Percentiles rank a stretch among this genome's conserved stretches.
Evolutionary conservation across 2,888 invertebrate species (phyloP).

Genomic region (Harmothoe impar): DNA sequence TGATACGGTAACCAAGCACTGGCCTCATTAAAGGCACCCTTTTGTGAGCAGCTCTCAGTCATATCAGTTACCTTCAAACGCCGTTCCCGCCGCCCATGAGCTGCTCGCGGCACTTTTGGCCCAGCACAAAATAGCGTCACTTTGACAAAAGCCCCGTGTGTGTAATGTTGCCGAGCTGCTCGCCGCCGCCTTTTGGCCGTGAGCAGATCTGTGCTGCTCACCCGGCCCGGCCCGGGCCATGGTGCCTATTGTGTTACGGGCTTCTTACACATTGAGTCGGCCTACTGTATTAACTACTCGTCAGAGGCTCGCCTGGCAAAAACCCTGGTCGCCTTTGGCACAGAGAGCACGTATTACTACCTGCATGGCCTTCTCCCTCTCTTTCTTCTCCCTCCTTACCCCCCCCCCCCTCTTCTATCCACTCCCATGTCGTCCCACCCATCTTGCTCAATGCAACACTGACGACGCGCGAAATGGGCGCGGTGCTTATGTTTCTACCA

Average conservation of each 20-base stretch:
- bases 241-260: slow-evolving; percentile 50
- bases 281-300: slow-evolving; percentile 23
- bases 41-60: slow-evolving; percentile 39
- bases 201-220: not conserved
- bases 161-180: slow-evolving; percentile 10
- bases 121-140: slow-evolving; percentile 44
- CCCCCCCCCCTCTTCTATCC: not conserved
- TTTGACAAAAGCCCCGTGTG: slow-evolving; percentile 44
- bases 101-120: not conserved
- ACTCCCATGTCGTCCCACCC: not conserved
- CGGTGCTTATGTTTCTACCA: slow-evolving; percentile 8
- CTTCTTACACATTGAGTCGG: slow-evolving; percentile 24
- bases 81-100: slow-evolving; percentile 10
- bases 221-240: not conserved
- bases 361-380: not conserved
- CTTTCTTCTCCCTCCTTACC: not conserved
- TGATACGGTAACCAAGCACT: slow-evolving; percentile 32
- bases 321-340: not conserved
- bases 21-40: slow-evolving; percentile 44
- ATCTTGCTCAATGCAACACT: slow-evolving; percentile 22
- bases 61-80: slow-evolving; percentile 40
- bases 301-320: slow-evolving; percentile 20
- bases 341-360: slow-evolving; percentile 2
- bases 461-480: slow-evolving; percentile 21
- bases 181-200: slow-evolving; percentile 7